Conservation (phyloP, 2,113 vertebrate species). For the Tachycineta bicolor region DNA sequence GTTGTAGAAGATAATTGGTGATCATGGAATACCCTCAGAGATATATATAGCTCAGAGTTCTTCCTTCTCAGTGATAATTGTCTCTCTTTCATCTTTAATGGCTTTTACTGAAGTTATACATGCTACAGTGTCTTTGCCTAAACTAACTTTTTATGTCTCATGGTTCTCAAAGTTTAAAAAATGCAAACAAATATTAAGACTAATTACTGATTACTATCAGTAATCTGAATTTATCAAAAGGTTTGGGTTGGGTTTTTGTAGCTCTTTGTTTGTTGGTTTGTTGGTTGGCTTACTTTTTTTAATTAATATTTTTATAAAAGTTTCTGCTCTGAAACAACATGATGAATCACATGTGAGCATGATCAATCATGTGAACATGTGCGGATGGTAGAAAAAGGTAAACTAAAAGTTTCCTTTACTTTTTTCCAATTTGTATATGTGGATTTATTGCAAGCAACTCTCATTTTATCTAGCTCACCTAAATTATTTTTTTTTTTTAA, state of each 20-base stretch:
- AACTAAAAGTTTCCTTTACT: background rate
- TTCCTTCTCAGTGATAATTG: background rate
- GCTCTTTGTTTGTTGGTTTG: background rate
- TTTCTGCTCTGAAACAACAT: background rate
- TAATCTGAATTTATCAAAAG: background rate
- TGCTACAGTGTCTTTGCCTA: background rate
- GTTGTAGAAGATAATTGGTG: background rate
- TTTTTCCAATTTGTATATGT: background rate
- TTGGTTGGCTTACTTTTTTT: background rate
- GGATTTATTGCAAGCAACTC: background rate
- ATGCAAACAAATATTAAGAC: background rate
- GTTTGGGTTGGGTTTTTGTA: fast-evolving
- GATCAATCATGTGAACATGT: background rate
- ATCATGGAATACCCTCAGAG: background rate
- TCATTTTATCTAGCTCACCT: background rate
- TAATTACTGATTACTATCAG: background rate
- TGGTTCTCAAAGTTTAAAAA: background rate
- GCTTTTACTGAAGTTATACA: background rate
- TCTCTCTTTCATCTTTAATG: background rate
- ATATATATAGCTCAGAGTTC: background rate
- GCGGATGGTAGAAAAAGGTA: too few species aligned
- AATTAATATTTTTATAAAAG: background rate
- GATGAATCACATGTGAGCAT: background rate
- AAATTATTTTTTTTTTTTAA: background rate
- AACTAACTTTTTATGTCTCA: background rate